Evolutionary conservation across 2,797 vertebrate species (phyloP).

Genomic region (Sibirionetta formosa): DNA sequence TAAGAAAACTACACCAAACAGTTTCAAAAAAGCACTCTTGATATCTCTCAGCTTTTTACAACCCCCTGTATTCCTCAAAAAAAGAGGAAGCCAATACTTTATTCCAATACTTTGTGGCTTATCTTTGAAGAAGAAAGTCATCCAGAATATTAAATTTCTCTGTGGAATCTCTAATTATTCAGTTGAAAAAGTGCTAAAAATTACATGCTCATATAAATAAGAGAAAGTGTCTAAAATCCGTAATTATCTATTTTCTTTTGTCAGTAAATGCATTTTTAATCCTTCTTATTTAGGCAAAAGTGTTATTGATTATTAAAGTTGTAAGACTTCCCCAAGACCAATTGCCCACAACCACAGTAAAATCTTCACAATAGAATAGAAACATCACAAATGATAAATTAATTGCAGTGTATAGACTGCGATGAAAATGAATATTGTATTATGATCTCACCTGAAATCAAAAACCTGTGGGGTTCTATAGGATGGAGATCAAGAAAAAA

Average conservation of each 20-base stretch:
- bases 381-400: not conserved
- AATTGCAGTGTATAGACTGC: not conserved
- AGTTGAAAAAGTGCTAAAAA: not conserved
- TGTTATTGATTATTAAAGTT: not conserved
- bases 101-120: not conserved
- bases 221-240: not conserved
- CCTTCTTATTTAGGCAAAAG: not conserved
- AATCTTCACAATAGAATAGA: not conserved
- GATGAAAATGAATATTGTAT: not conserved
- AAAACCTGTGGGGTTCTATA: not conserved
- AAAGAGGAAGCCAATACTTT: not conserved
- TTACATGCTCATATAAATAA: not conserved
- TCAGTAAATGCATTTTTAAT: not conserved
- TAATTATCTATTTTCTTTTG: not conserved
- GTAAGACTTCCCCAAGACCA: not conserved
- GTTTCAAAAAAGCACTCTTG: not conserved
- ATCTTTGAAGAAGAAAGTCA: slow-evolving; percentile 14
- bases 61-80: not conserved
- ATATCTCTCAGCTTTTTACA: not conserved
- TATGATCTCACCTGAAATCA: not conserved
- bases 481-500: not conserved
- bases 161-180: not conserved
- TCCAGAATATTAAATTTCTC: not conserved
- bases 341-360: not conserved
- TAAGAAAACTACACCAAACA: not conserved